Evolutionary conservation across 2,113 vertebrate genomes (phyloP).

Genomic region (Callospermophilus lateralis): DNA sequence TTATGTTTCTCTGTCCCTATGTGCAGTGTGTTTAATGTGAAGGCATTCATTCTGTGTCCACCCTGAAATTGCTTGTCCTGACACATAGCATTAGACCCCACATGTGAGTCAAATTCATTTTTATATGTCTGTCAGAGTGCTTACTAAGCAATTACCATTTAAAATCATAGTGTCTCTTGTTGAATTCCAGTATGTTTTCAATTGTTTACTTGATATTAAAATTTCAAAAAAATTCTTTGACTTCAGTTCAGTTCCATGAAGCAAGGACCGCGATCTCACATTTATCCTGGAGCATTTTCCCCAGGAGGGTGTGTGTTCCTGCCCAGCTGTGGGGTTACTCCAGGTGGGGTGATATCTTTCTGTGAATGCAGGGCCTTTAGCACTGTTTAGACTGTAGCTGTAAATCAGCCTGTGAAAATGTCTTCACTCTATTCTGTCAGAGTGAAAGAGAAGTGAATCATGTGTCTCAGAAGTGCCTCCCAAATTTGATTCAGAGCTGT

Average conservation of each 20-base stretch:
- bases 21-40: background rate
- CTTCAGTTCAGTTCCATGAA: background rate
- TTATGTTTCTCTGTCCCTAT: background rate
- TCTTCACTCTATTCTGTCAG: background rate
- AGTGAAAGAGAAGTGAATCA: background rate
- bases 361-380: background rate
- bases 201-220: background rate
- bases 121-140: too few species aligned
- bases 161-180: background rate
- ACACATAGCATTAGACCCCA: background rate
- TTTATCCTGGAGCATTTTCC: too few species aligned
- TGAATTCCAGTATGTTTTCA: background rate
- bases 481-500: background rate
- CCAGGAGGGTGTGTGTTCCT: accelerated
- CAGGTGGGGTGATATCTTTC: background rate
- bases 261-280: background rate
- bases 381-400: background rate
- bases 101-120: background rate
- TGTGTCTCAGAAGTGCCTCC: background rate
- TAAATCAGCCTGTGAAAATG: background rate
- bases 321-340: background rate
- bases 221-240: background rate
- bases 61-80: background rate
- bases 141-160: background rate
- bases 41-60: background rate